These are phyloP conservation scores for Yponomeuta evonymella DNA, from an alignment of 2,888 invertebrate species.

Conservation along the genomic window DNA sequence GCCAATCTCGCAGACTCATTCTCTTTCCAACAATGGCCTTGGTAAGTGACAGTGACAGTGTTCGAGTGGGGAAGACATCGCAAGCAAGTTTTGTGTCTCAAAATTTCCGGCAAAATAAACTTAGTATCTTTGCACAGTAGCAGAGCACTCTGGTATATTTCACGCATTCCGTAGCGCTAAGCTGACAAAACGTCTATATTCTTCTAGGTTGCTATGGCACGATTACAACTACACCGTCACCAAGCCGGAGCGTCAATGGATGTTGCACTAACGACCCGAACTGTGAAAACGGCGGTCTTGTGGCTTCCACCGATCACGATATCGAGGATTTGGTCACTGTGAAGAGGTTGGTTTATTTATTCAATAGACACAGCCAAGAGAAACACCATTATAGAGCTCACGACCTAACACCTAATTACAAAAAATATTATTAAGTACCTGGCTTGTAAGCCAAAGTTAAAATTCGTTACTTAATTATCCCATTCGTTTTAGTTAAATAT, in stretches of 20 bases:
- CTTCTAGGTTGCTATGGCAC: slow-evolving; percentile 66
- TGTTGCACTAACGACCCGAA: slow-evolving; percentile 59
- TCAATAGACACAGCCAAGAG: too few species aligned
- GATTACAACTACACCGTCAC: slow-evolving; percentile 56
- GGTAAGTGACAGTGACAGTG: slow-evolving; percentile 29
- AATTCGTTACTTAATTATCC: too few species aligned
- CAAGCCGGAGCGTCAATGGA: slow-evolving; percentile 40
- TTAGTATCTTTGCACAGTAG: slow-evolving; percentile 16
- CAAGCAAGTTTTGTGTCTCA: too few species aligned
- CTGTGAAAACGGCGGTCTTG: slow-evolving; percentile 45
- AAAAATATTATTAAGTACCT: too few species aligned
- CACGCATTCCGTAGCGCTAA: not conserved
- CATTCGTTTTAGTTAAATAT: too few species aligned
- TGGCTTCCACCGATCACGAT: slow-evolving; percentile 46
- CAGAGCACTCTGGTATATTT: not conserved
- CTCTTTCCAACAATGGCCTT: slow-evolving; percentile 36
- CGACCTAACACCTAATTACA: too few species aligned
- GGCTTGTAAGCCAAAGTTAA: too few species aligned
- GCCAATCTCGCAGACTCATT: slow-evolving; percentile 47
- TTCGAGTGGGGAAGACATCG: not conserved
- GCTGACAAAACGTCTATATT: not conserved
- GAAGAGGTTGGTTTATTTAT: not conserved
- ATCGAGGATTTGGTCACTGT: slow-evolving; percentile 77
- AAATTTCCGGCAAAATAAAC: too few species aligned
- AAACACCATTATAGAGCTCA: too few species aligned